Conservation (phyloP, 1,140 invertebrate genomes). For the Aphaenogaster floridana region DNA sequence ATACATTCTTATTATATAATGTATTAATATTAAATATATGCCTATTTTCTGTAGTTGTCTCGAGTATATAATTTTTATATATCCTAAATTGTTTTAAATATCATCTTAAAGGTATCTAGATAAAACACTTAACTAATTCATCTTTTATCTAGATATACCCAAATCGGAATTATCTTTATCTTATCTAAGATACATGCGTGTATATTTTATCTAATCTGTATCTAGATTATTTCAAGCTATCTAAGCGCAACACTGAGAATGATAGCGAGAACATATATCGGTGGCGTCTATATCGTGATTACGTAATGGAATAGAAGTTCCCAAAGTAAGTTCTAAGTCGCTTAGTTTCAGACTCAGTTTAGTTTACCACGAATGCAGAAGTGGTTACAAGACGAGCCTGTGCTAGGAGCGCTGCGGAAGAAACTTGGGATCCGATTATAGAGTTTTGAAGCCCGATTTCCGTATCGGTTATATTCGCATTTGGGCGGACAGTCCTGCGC, state of each 20-base stretch:
- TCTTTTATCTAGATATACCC: too few relatives aligned
- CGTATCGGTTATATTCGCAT: constrained; percentile 16
- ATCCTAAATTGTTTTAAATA: too few relatives aligned
- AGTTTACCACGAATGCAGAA: constrained; percentile 45
- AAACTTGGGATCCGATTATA: constrained; percentile 49
- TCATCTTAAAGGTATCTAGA: too few relatives aligned
- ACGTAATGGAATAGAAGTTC: constrained; percentile 55
- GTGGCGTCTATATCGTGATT: constrained; percentile 40
- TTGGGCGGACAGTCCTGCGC: background rate
- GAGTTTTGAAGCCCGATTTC: constrained; percentile 44
- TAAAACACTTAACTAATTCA: too few relatives aligned
- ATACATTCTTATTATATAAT: too few relatives aligned
- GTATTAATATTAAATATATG: too few relatives aligned
- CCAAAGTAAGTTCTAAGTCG: constrained; percentile 38
- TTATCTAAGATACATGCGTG: too few relatives aligned
- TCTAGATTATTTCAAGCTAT: too few relatives aligned
- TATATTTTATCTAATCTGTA: too few relatives aligned
- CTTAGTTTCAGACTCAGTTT: constrained; percentile 41
- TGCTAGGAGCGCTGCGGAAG: background rate
- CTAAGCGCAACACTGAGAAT: background rate
- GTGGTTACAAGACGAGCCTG: constrained; percentile 33
- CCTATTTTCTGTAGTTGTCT: too few relatives aligned
- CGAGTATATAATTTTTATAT: too few relatives aligned
- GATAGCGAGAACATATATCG: constrained; percentile 10
- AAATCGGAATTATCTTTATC: too few relatives aligned